These are phyloP conservation scores for Gallinago stenura DNA, from an alignment of 2,797 vertebrate species.

Conservation along the genomic window DNA sequence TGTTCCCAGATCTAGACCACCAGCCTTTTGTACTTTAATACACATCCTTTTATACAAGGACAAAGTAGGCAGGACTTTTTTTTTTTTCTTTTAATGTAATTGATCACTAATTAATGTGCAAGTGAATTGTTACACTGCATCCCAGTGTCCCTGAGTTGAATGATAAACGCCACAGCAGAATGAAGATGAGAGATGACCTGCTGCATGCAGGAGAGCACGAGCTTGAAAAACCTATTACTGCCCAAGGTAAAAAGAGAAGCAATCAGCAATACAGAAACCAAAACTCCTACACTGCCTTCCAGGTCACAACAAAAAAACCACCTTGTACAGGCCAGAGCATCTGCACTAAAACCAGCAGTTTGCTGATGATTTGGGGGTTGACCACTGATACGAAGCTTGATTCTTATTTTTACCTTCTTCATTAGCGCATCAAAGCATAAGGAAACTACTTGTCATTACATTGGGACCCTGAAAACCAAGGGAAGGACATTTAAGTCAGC, in stretches of 20 bases:
- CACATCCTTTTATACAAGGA: not conserved
- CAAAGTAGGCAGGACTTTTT: not conserved
- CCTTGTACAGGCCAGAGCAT: not conserved
- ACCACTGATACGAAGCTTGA: not conserved
- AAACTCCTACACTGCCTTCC: not conserved
- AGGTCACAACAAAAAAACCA: not conserved
- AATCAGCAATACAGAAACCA: not conserved
- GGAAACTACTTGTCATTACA: not conserved
- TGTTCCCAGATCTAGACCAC: not conserved
- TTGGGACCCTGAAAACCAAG: not conserved
- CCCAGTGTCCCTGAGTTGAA: not conserved
- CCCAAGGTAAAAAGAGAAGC: not conserved
- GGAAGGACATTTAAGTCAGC: not conserved
- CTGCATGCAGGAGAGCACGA: not conserved
- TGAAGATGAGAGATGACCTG: not conserved
- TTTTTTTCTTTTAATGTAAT: not conserved
- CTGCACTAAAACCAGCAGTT: not conserved
- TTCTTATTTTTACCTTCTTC: not conserved
- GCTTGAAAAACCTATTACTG: not conserved
- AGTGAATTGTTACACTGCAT: not conserved
- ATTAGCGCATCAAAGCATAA: not conserved
- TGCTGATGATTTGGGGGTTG: not conserved
- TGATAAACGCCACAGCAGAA: constrained; percentile 8
- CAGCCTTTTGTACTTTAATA: not conserved
- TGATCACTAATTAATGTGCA: not conserved